Percentiles rank a stretch among this genome's conserved stretches.
phyloP scores from a whole-genome alignment of 2,797 vertebrate species.

The Telmatherina bonti region DNA sequence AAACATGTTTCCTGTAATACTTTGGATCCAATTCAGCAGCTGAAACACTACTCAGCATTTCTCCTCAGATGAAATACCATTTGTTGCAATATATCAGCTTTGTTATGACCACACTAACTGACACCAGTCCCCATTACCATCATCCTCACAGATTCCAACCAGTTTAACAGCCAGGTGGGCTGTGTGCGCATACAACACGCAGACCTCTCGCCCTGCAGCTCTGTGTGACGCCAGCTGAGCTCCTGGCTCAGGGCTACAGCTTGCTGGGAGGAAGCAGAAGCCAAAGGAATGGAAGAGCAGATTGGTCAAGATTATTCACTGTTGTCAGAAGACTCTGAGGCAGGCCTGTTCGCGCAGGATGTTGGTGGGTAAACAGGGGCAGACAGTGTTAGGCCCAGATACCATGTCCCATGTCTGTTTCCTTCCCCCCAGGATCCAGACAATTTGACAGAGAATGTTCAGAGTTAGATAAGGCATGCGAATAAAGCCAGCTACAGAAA shows the following conservation, averaged over 20 bases:
- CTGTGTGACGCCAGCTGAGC: slow-evolving; percentile 44
- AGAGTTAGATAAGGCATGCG: background rate
- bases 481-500: background rate
- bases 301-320: slow-evolving; percentile 76
- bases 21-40: background rate
- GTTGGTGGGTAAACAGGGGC: slow-evolving; percentile 76
- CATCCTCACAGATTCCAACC: slow-evolving; percentile 39
- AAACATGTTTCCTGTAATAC: slow-evolving; percentile 24
- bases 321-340: slow-evolving; percentile 60
- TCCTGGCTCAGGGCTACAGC: slow-evolving; percentile 42
- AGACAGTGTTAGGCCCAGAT: slow-evolving; percentile 38
- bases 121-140: slow-evolving; percentile 17
- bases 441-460: slow-evolving; percentile 27
- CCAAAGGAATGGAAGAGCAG: slow-evolving; percentile 67
- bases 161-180: slow-evolving; percentile 43
- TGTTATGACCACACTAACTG: slow-evolving; percentile 33
- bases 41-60: slow-evolving; percentile 13
- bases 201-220: slow-evolving; percentile 20
- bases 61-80: slow-evolving; percentile 27
- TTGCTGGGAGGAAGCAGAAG: slow-evolving; percentile 64
- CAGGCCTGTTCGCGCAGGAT: slow-evolving; percentile 75
- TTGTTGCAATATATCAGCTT: slow-evolving; percentile 28
- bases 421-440: slow-evolving; percentile 51
- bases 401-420: slow-evolving; percentile 44
- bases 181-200: slow-evolving; percentile 23